These are phyloP conservation scores for Oostethus manadensis DNA, from an alignment of 2,113 vertebrate genomes.

Conservation along the genomic window DNA sequence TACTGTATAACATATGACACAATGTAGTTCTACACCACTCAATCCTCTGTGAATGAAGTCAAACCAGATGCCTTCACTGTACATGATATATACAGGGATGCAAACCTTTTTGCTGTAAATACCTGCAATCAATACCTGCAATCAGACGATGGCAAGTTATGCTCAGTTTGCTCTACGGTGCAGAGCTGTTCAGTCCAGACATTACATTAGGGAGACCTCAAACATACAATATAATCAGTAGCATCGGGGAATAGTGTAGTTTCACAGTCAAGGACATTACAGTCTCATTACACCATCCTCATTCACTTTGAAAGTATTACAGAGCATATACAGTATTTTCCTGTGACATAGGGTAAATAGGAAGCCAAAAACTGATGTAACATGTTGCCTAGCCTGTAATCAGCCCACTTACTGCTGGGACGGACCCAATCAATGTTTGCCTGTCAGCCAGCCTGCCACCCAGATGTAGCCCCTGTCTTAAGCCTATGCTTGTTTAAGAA, in stretches of 20 bases:
- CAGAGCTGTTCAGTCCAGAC: constrained; percentile 28
- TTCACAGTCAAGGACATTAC: constrained; percentile 58
- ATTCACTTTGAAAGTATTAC: constrained; percentile 48
- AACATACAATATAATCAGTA: constrained; percentile 50
- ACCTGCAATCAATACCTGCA: constrained; percentile 49
- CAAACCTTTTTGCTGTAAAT: constrained; percentile 29
- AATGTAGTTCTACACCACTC: neutral
- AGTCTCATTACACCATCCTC: constrained; percentile 30
- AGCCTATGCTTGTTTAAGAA: constrained; percentile 64
- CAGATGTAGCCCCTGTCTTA: constrained; percentile 63
- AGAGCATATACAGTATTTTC: constrained; percentile 37
- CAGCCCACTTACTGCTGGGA: constrained; percentile 55
- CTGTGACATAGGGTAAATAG: constrained; percentile 56
- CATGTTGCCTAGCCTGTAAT: constrained; percentile 55
- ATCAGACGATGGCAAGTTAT: constrained; percentile 26
- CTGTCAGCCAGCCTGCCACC: constrained; percentile 47
- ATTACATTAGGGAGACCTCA: constrained; percentile 43
- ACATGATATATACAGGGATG: constrained; percentile 12
- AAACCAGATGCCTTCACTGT: constrained; percentile 34
- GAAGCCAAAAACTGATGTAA: constrained; percentile 63
- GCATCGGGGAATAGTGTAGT: constrained; percentile 58
- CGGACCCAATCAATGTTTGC: constrained; percentile 62
- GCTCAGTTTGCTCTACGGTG: constrained; percentile 18
- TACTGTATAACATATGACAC: neutral
- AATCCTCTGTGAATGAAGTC: constrained; percentile 10